Evolutionary conservation across 2,797 vertebrate species (phyloP), one percentile per base, ranked within the genome.

Genomic region (Girardinus metallicus): DNA sequence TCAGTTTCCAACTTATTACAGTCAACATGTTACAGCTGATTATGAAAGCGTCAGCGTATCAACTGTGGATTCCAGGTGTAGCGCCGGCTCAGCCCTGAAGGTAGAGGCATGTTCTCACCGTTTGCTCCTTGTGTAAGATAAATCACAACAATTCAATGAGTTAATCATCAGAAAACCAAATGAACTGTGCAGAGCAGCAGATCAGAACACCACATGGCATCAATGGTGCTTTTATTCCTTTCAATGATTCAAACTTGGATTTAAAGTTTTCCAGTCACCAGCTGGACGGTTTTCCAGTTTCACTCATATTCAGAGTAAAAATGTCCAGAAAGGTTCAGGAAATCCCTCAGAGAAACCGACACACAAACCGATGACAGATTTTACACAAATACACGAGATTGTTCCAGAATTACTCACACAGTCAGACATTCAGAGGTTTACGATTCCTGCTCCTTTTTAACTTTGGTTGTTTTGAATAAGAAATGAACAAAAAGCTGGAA

Each of bases 81-180:
- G 36, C 26, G 77, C 43, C 49, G 43, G 21, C 13, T 51, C 1
- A 57, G 78, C 80, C 81, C 84, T 74, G 0, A 57, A 81, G 82
- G 64, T 76, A 21, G 21, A 78, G 55, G 78, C 78, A 9, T 62
- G 81, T 85, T 82, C 43, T 57, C 64, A 83, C 83, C 81, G 75
- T 75, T 74, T 66, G 51, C 47, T 78, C 16, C n/a, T 72, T 73
- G 64, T 80, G 16, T 10, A 13, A 70, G 73, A 9, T 31, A 66
- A 79, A 77, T 34, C 43, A 8, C 9, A 43, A 75, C 77, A 34
- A 31, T 78, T 66, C 13, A 31, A n/a, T 39, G 75, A 70, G 53
- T 57, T 83, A 36, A 23, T 77, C 64, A 74, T 12, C 26, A 49
- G 1, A 51, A 46, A 53, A 64, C 51, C n/a, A 77, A 29, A 34